Evolutionary conservation across 2,113 vertebrate species (phyloP).

Genomic region (Tupaia tana): DNA sequence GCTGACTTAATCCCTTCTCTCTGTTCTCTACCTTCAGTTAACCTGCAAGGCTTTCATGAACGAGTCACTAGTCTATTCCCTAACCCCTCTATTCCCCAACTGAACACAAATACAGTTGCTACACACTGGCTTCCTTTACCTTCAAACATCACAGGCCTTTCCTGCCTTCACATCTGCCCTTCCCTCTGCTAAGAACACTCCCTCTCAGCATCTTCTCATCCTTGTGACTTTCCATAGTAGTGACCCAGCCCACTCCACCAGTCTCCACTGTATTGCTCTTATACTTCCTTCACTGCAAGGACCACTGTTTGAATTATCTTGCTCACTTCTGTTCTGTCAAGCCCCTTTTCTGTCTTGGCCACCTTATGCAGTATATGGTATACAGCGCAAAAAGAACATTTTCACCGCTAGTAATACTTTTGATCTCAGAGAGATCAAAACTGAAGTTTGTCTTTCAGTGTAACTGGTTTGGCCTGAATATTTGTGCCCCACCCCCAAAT

Average conservation of each 20-base stretch:
- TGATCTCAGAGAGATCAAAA: neutral
- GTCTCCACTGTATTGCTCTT: neutral
- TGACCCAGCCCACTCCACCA: no score
- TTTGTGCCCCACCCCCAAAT: neutral
- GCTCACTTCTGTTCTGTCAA: neutral
- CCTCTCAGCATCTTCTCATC: neutral
- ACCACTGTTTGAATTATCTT: neutral
- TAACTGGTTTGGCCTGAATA: neutral
- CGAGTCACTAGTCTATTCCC: neutral
- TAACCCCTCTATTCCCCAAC: neutral
- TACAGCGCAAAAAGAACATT: neutral
- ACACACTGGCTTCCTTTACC: neutral
- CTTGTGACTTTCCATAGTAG: neutral
- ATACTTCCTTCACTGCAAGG: accelerated
- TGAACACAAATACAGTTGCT: no score
- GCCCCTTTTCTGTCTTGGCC: neutral
- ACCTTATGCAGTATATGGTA: no score
- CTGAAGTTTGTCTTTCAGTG: neutral
- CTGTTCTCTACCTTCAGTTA: neutral
- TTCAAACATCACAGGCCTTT: no score
- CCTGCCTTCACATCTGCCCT: no score
- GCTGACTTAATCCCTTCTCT: neutral
- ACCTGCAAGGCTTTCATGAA: neutral
- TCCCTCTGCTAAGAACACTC: neutral
- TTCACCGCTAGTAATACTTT: neutral